Evolutionary conservation across 2,113 vertebrate species (phyloP), one percentile per base, ranked within the genome.

Genomic region (Notothenia coriiceps): DNA sequence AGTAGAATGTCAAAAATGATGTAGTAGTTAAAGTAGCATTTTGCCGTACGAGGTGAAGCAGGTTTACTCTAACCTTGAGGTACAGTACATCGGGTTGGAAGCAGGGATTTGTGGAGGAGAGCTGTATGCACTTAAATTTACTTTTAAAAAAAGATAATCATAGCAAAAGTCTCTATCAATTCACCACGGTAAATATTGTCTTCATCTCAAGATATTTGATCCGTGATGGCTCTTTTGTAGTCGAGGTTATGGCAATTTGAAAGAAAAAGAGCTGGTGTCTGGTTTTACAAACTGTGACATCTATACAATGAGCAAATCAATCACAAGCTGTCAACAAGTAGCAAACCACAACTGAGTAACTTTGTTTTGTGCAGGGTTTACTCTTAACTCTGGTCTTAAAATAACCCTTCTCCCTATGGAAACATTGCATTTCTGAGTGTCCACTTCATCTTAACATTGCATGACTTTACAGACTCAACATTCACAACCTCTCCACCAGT

Each of bases 401-500:
- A 50, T 33, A 17, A 22, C 7, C 20, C 3, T 15, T 63, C 59
- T 33, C n/a, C 65, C 18, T 13, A 46, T 29, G 15, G 6, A 5
- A 46, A 62, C 63, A 52, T 51, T 74, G 1, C 6, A 44, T 22
- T 43, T 2, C 6, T 22, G n/a, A 62, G 29, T 50, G 20, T 50
- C 5, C 46, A 65, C 57, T 84, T 86, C 22, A 70, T 74, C 29
- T 35, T 46, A 40, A 3, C n/a, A n/a, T 65, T 33, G 17, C 52
- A 57, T 35, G 64, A 50, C 70, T 75, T 47, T 12, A n/a, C 11
- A 60, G 55, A 56, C 47, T 50, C 56, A 52, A 47, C 83, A 75
- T 14, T 71, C 62, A 78, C 60, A 70, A 50, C 17, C 54, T 46
- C 52, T 61, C 14, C 60, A 75, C 20, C 57, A 52, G 63, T 8